phyloP scores from a whole-genome alignment of 2,888 invertebrate species.

The Scaptomyza polygonia region DNA sequence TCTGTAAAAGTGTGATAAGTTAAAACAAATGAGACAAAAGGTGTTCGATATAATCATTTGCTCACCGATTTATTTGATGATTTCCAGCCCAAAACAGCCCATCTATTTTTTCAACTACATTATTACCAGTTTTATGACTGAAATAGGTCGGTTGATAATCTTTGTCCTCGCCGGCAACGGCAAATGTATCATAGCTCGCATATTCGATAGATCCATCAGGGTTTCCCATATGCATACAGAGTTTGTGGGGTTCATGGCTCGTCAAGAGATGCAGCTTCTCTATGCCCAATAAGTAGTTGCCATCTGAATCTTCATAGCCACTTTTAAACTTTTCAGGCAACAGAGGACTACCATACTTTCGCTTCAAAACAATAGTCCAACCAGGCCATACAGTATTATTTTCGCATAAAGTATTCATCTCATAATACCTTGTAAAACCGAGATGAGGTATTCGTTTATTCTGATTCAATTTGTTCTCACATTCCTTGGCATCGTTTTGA shows the following conservation, averaged over 20 bases:
- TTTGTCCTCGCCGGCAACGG: too few relatives aligned
- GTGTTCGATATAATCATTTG: not conserved
- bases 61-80: too few relatives aligned
- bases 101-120: too few relatives aligned
- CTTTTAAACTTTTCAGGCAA: too few relatives aligned
- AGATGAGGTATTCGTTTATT: not conserved
- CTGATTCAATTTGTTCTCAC: not conserved
- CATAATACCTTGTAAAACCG: not conserved
- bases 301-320: not conserved
- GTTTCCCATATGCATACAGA: not conserved
- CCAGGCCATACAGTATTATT: not conserved
- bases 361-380: conserved; percentile 9
- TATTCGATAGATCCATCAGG: not conserved
- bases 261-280: conserved; percentile 2
- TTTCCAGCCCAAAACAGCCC: too few relatives aligned
- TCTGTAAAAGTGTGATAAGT: not conserved
- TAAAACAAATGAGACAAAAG: not conserved
- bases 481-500: not conserved
- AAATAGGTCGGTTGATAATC: too few relatives aligned
- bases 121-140: too few relatives aligned
- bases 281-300: conserved; percentile 7
- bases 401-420: not conserved
- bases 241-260: not conserved
- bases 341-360: conserved; percentile 5
- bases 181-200: conserved; percentile 1